Evolutionary conservation across 37 sponge, comb jelly and placozoan genomes (phyloP), one percentile per base, ranked within the genome.

Genomic region (Spongilla lacustris): DNA sequence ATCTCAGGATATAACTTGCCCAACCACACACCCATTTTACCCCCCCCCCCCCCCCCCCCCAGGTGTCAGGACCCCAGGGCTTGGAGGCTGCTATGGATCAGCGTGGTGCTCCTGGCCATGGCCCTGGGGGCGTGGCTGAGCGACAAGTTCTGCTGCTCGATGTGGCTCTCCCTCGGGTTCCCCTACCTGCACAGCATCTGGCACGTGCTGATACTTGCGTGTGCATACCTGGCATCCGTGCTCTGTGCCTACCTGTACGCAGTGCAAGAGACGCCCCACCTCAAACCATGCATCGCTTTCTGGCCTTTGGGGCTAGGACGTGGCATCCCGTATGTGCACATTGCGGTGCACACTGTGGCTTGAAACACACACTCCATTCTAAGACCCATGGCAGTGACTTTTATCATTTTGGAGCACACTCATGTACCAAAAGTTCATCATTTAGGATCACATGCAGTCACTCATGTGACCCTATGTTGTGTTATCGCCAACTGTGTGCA

Each of bases 111-210:
- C 69, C 66, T 67, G 67, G 19, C 22, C 36, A 23, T 58, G 12
- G 81, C 81, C 2, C 69, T 67, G 24, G 66, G 22, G 14, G 33
- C 32, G 28, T 80, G 81, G 81, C 34, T 80, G 35, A 69, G 69
- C 10, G 81, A 80, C 36, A 30, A 68, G 24, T 36, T 67, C 81
- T 36, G 34, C 70, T 80, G 81, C 36, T 30, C 29, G 10, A 2
- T 80, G n/a, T 80, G 81, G 81, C 68, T 80, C 26, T 67, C 81
- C 32, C 31, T 80, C 21, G 35, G n/a, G 24, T 80, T 80, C 35
- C 81, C 81, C 70, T 80, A 80, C 68, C 70, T 80, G 2, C 81
- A 80, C 70, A 69, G 81, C 70, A 2, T 69, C 35, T 80, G 81
- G 81, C 81, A 80, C 81, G 21, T 80, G 14, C 36, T 80, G 21